phyloP scores from a whole-genome alignment of 2,797 vertebrate genomes.

The Epinephelus coioides region DNA sequence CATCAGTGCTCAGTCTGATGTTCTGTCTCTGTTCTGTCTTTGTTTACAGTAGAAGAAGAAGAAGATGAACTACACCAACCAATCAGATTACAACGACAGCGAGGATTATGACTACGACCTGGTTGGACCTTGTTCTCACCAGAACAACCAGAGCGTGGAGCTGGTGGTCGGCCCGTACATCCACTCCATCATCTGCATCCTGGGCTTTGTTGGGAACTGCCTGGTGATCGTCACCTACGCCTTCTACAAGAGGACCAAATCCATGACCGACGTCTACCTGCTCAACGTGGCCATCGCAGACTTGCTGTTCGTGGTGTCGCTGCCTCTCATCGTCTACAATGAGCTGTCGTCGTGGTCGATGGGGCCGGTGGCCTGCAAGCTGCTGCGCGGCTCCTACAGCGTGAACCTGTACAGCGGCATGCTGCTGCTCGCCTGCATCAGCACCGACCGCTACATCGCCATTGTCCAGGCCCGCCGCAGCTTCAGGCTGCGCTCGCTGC shows the following conservation, averaged over 20 bases:
- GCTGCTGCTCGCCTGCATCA: slow-evolving; percentile 92
- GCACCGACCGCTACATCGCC: slow-evolving; percentile 92
- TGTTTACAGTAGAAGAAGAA: slow-evolving; percentile 6
- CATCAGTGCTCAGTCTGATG: too few relatives aligned
- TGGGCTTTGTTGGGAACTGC: slow-evolving; percentile 90
- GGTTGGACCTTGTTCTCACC: slow-evolving; percentile 6
- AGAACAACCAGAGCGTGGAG: background rate
- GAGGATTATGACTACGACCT: rapidly evolving
- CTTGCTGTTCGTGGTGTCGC: slow-evolving; percentile 90
- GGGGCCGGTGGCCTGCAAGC: slow-evolving; percentile 86
- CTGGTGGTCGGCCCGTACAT: slow-evolving; percentile 67
- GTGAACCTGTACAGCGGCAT: slow-evolving; percentile 94
- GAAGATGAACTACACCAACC: background rate
- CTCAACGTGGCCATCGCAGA: slow-evolving; percentile 93
- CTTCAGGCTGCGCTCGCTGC: slow-evolving; percentile 86
- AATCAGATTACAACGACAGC: background rate
- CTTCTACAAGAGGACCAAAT: slow-evolving; percentile 90
- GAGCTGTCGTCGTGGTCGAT: slow-evolving; percentile 88
- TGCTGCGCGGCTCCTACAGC: slow-evolving; percentile 89
- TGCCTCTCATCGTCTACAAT: slow-evolving; percentile 89
- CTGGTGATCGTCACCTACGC: slow-evolving; percentile 92
- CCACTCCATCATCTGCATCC: slow-evolving; percentile 88
- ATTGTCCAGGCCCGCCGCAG: slow-evolving; percentile 93
- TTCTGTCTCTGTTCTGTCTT: slow-evolving; percentile 5
- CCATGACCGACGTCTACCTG: slow-evolving; percentile 94